Conservation (phyloP, 2,888 invertebrate species). For the Coremacera marginata region DNA sequence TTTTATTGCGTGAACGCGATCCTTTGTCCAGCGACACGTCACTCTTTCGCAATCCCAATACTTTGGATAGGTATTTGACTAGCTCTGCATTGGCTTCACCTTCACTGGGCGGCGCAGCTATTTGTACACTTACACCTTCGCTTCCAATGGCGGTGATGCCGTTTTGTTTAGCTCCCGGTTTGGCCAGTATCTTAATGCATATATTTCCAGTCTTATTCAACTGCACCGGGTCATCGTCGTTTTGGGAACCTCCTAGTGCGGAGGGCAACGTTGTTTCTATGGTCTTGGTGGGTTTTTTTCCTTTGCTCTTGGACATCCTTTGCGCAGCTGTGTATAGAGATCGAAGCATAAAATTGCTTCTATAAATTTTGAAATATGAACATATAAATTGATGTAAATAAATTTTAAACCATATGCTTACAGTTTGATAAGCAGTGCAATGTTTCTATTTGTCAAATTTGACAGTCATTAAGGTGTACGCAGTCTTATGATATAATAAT, state of each 20-base stretch:
- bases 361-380: too few relatives aligned
- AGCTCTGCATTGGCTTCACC: constrained; percentile 85
- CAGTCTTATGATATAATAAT: too few relatives aligned
- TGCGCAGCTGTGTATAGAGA: constrained; percentile 7
- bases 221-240: constrained; percentile 61
- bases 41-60: constrained; percentile 79
- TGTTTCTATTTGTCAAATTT: too few relatives aligned
- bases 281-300: constrained; percentile 47
- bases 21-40: constrained; percentile 77
- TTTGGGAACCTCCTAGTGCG: neutral
- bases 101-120: constrained; percentile 84
- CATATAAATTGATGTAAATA: too few relatives aligned
- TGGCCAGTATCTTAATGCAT: constrained; percentile 76
- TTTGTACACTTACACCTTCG: constrained; percentile 81
- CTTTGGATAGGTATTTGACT: constrained; percentile 77
- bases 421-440: too few relatives aligned
- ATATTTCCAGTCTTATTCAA: constrained; percentile 75
- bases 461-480: too few relatives aligned
- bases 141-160: constrained; percentile 74
- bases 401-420: constrained; percentile 26
- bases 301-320: constrained; percentile 60
- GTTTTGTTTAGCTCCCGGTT: constrained; percentile 82
- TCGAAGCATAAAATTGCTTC: constrained; percentile 7
- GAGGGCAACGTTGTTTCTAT: neutral
- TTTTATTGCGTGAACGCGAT: constrained; percentile 73